These are phyloP conservation scores for Castor canadensis DNA, from an alignment of 2,113 vertebrate species.

Conservation along the genomic window DNA sequence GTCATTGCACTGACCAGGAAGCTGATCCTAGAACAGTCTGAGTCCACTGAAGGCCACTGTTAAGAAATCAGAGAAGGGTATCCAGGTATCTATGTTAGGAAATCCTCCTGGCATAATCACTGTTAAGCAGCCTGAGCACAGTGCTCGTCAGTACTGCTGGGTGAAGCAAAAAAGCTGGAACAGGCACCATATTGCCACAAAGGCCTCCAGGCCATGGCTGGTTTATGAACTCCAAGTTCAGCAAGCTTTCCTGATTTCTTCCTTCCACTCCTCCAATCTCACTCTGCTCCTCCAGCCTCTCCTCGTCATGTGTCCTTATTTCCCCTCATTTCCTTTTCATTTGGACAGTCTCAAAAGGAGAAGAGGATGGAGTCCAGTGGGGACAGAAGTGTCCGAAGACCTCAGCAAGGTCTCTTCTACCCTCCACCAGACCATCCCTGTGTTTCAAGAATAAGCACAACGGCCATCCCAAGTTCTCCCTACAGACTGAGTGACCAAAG, in stretches of 20 bases:
- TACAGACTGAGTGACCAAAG: background rate
- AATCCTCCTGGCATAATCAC: background rate
- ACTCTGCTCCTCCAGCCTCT: background rate
- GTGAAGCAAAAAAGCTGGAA: background rate
- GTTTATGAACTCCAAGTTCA: background rate
- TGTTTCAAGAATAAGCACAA: background rate
- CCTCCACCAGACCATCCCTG: background rate
- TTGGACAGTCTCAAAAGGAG: background rate
- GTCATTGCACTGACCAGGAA: background rate
- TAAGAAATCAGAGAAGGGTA: background rate
- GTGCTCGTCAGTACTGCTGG: background rate
- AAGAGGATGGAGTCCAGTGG: background rate
- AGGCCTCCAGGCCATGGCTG: background rate
- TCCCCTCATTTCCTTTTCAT: background rate
- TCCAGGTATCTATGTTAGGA: background rate
- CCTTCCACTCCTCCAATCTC: background rate
- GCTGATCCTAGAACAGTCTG: background rate
- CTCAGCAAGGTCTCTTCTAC: background rate
- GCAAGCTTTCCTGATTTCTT: background rate
- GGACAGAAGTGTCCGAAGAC: background rate
- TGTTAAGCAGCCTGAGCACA: background rate
- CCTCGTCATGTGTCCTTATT: background rate
- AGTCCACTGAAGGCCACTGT: background rate
- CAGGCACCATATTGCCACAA: background rate
- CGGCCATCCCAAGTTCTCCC: background rate